These are phyloP conservation scores for Lanius ludovicianus DNA, from an alignment of 2,113 vertebrate species.

Conservation along the genomic window DNA sequence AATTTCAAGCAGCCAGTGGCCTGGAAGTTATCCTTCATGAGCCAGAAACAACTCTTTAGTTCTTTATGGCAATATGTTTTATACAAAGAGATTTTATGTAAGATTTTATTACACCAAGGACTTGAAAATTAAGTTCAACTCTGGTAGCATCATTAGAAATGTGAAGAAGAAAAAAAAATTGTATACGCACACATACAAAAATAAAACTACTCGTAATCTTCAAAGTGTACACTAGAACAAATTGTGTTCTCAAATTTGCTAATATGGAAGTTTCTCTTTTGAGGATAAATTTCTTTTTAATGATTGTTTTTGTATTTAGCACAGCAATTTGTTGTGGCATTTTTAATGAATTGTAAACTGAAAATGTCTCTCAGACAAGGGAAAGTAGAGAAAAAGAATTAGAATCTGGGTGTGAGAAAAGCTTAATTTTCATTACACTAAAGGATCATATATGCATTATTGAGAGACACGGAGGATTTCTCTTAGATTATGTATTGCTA, in stretches of 20 bases:
- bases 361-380: not conserved
- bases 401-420: not conserved
- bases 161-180: not conserved
- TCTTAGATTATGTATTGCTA: not conserved
- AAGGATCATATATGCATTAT: not conserved
- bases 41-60: not conserved
- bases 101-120: not conserved
- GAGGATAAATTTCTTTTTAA: slow-evolving; percentile 15
- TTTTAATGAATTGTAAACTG: not conserved
- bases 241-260: not conserved
- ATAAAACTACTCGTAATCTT: not conserved
- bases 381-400: not conserved
- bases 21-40: not conserved
- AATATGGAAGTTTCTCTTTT: not conserved
- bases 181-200: not conserved
- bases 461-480: not conserved
- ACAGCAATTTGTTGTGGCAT: not conserved
- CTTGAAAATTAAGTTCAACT: slow-evolving; percentile 39
- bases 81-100: not conserved
- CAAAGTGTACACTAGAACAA: not conserved
- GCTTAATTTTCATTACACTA: not conserved
- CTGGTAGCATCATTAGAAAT: not conserved
- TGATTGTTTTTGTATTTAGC: not conserved
- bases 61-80: not conserved
- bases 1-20: not conserved